Evolutionary conservation across 2,797 vertebrate species (phyloP).

Genomic region (Periophthalmus magnuspinnatus): DNA sequence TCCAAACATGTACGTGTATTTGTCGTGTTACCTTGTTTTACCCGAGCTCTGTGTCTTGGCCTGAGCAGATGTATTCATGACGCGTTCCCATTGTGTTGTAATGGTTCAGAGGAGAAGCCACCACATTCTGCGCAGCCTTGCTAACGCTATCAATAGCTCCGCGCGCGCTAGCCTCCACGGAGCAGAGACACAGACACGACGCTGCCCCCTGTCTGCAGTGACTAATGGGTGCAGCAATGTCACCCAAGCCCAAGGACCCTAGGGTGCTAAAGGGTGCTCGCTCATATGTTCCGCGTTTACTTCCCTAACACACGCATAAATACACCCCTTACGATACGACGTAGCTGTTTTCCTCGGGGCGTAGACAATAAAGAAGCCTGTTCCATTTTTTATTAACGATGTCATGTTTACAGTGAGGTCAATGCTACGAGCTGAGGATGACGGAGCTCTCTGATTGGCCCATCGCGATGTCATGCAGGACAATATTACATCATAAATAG

Average conservation of each 20-base stretch:
- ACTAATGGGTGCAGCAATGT: conserved; percentile 51
- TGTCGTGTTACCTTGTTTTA: neutral
- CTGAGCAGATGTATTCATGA: conserved; percentile 19
- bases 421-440: neutral
- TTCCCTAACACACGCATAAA: neutral
- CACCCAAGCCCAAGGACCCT: conserved; percentile 20
- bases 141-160: conserved; percentile 41
- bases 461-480: neutral
- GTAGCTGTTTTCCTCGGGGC: neutral
- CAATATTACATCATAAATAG: conserved; percentile 6
- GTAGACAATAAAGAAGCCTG: neutral
- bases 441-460: conserved; percentile 3
- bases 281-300: neutral
- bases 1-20: neutral
- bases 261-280: neutral
- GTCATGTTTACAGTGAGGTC: conserved; percentile 15
- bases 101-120: conserved; percentile 11
- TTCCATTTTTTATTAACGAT: conserved; percentile 5
- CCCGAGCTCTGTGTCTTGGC: neutral
- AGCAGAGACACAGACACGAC: conserved; percentile 27
- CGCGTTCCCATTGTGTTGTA: neutral
- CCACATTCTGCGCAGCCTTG: conserved; percentile 20
- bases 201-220: conserved; percentile 36
- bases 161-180: conserved; percentile 39
- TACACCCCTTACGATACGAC: neutral